Percentiles rank a stretch among this genome's conserved stretches.
Evolutionary conservation across 2,888 invertebrate species (phyloP).

Genomic region (Phytoseiulus persimilis): DNA sequence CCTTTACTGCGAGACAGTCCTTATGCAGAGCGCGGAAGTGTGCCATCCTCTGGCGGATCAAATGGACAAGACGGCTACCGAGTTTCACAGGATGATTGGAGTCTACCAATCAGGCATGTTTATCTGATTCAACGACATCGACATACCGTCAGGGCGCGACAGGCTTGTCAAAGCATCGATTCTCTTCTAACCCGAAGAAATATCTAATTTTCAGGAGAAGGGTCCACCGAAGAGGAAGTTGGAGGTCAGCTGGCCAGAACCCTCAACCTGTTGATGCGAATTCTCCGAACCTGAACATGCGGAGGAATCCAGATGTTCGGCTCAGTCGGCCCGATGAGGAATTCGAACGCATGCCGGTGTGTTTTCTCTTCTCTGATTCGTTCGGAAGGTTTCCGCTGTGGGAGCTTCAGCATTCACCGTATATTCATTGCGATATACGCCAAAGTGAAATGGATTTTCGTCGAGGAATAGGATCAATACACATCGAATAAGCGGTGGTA

Average conservation of each 20-base stretch:
- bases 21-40: slow-evolving; percentile 56
- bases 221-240: slow-evolving; percentile 14
- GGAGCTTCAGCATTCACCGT: slow-evolving; percentile 14
- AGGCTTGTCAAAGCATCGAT: too few species aligned
- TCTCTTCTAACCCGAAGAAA: too few species aligned
- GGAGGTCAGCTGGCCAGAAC: slow-evolving; percentile 43
- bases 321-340: not conserved
- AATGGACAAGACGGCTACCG: slow-evolving; percentile 10
- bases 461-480: not conserved
- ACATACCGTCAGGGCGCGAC: too few species aligned
- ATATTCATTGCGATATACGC: slow-evolving; percentile 33
- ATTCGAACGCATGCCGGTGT: not conserved
- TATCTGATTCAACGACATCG: too few species aligned
- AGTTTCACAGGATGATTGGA: slow-evolving; percentile 27
- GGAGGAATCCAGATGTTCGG: not conserved
- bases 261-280: slow-evolving; percentile 45
- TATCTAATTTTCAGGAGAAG: not conserved
- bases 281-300: slow-evolving; percentile 42
- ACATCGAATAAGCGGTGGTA: not conserved
- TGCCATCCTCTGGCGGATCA: slow-evolving; percentile 29
- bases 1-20: slow-evolving; percentile 64
- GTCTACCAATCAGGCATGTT: not conserved
- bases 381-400: not conserved
- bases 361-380: not conserved
- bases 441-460: slow-evolving; percentile 7